Base-by-base conservation (phyloP, 2,888 invertebrate genomes). In the Ectemnius cavifrons region DNA sequence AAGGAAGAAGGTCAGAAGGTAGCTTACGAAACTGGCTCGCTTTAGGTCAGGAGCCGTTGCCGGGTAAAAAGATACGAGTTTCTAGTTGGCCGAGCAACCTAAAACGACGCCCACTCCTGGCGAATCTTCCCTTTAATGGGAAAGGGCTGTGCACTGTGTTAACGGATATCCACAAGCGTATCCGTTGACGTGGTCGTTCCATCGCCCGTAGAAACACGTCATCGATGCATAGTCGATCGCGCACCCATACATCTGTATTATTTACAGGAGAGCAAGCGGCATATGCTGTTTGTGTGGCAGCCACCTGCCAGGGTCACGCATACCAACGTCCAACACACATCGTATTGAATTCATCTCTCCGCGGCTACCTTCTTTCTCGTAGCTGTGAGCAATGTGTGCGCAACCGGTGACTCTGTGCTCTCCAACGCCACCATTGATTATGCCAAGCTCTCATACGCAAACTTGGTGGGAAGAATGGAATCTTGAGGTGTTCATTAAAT, bases 261-360 rank as follows among this genome's bases (percentile, higher is more conserved):
- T 74, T 80, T 72, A 72, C 57, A 37, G 37, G 37, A 37, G 8
- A 66, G 45, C 56, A 64, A 28, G 58, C 59, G 56, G 71, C 71
- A 80, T 78, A 74, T 78, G 74, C 37, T 37, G 37, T 37, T 37
- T 37, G 37, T 37, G 82, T 63, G 74, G 75, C 67, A 76, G 57
- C 76, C 81, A 80, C 81, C 81, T 82, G 82, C 75, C 78, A 75
- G 64, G 67, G 71, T 63, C 77, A 71, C 68, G 77, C 73, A 66
- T 68, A 47, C 63, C 71, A 37, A 61, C 63, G 71, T 67, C 71
- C 71, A 64, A 23, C 37, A 37, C 37, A 6, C 37, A 37, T 37
- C 62, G 28, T 28, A 62, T 45, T 23, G 63, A 65, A 77, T 75
- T 71, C 71, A 57, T 63, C 71, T 23, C n/a, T 47, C 46, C 28